A percentile compares a stretch with the other conserved stretches of the same genome.
These are phyloP conservation scores for Drosophila punjabiensis DNA, from an alignment of 1,140 invertebrate genomes.

Conservation along the genomic window DNA sequence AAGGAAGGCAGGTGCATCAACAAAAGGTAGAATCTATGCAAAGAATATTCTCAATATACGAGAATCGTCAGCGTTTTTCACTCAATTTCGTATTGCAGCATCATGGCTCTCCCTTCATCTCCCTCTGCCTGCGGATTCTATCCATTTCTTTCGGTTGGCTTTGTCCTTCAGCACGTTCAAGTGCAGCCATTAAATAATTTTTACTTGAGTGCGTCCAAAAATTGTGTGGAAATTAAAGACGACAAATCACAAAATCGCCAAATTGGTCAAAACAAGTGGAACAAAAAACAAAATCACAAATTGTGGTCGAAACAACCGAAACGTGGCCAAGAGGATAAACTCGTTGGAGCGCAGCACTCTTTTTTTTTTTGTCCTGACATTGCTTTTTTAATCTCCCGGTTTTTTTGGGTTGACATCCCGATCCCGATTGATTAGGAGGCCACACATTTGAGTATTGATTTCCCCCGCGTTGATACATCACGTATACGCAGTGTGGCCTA, in stretches of 20 bases:
- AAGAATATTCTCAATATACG: conserved; percentile 37
- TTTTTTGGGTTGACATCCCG: conserved; percentile 34
- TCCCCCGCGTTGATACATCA: conserved; percentile 63
- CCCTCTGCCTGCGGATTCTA: conserved; percentile 1
- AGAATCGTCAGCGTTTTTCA: conserved; percentile 35
- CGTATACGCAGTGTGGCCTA: conserved; percentile 50
- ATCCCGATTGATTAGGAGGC: conserved; percentile 48
- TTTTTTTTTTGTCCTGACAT: conserved; percentile 16
- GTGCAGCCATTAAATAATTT: conserved; percentile 79
- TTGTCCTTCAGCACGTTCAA: conserved; percentile 69
- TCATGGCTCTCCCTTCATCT: neutral
- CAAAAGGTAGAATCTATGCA: conserved; percentile 39
- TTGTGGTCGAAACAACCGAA: conserved; percentile 49
- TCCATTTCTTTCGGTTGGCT: conserved; percentile 25
- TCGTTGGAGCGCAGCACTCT: conserved; percentile 22
- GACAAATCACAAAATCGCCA: conserved; percentile 71
- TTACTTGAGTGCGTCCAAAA: conserved; percentile 67
- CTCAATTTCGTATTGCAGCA: conserved; percentile 39
- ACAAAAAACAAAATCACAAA: conserved; percentile 61
- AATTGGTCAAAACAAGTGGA: conserved; percentile 79
- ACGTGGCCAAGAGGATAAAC: conserved; percentile 60
- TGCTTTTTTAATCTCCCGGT: conserved; percentile 19
- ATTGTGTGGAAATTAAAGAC: conserved; percentile 69
- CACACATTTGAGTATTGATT: conserved; percentile 72
- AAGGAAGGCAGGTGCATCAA: conserved; percentile 42